Base-by-base conservation (phyloP, 2,888 invertebrate species). In the Dryocosmus kuriphilus region DNA sequence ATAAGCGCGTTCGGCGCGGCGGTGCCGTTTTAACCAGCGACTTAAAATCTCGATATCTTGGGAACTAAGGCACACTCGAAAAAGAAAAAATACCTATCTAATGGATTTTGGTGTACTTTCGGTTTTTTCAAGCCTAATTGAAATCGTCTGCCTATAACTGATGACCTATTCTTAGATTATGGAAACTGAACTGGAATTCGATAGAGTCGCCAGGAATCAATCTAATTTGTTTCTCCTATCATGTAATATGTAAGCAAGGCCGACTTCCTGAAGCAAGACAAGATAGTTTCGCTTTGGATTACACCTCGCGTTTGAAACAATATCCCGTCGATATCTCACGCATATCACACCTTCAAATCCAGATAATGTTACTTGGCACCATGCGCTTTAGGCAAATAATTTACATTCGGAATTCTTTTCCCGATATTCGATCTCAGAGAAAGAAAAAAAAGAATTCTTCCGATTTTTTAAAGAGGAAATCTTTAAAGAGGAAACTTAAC, bases 221-320 rank as follows among this genome's bases (percentile, higher is more conserved):
- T 71, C 60, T 60, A 60, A 60, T 60, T 46, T 27, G 30, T 30
- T 32, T 51, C 30, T 27, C n/a, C 1, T 55, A 51, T 11, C 51
- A 71, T 51, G 30, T 32, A 71, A 71, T 71, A 51, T 71, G 16
- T 27, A 67, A 67, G 80, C 87, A 88, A 88, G 88, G 87, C 83
- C 87, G 81, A 35, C 32, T 67, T 79, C 85, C 85, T 76, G 67
- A 83, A 79, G 83, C 85, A 67, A 78, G 80, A 80, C 82, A 77
- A 77, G 63, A 74, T 78, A 80, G 80, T 78, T 79, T 76, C 77
- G 85, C 86, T 88, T 81, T 88, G 80, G 84, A 88, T 88, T 88
- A 86, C 88, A 84, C 83, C 79, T 80, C 83, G 63, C 83, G 81
- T 79, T 84, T 88, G 88, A 85, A 88, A 88, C 85, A 79, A 86